These are phyloP conservation scores for Paraescarpia echinospica DNA, from an alignment of 1,140 invertebrate species.

Conservation along the genomic window DNA sequence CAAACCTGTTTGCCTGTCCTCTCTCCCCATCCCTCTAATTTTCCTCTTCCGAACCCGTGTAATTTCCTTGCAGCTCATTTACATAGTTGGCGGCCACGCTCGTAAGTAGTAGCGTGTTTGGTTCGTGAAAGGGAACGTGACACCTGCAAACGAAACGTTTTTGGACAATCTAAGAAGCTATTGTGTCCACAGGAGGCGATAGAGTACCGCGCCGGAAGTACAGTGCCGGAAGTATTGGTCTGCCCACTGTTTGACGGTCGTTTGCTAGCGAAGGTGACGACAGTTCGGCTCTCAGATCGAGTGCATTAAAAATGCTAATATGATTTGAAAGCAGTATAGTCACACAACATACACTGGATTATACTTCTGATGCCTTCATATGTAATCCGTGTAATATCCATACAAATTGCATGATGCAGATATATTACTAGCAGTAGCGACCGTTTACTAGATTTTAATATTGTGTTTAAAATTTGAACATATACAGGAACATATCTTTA, in stretches of 20 bases:
- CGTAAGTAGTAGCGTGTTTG: background rate
- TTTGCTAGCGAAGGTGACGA: background rate
- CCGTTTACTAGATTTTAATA: no score
- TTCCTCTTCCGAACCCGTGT: background rate
- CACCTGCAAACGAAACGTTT: background rate
- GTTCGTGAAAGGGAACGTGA: background rate
- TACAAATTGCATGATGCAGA: no score
- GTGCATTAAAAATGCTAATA: no score
- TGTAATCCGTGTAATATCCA: no score
- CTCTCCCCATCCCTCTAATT: background rate
- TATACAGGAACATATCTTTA: no score
- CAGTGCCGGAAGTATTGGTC: background rate
- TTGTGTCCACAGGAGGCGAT: background rate
- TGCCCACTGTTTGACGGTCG: background rate
- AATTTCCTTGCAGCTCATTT: background rate
- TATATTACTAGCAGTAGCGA: no score
- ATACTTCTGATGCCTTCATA: no score
- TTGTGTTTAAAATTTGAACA: no score
- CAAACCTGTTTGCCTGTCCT: background rate
- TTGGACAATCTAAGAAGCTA: background rate
- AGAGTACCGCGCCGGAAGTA: background rate
- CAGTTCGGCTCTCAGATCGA: background rate
- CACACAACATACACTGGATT: no score
- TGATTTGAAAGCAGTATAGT: no score
- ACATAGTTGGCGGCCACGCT: background rate